phyloP scores from a whole-genome alignment of 2,888 invertebrate species.

The Leptinotarsa rubiginosa region DNA sequence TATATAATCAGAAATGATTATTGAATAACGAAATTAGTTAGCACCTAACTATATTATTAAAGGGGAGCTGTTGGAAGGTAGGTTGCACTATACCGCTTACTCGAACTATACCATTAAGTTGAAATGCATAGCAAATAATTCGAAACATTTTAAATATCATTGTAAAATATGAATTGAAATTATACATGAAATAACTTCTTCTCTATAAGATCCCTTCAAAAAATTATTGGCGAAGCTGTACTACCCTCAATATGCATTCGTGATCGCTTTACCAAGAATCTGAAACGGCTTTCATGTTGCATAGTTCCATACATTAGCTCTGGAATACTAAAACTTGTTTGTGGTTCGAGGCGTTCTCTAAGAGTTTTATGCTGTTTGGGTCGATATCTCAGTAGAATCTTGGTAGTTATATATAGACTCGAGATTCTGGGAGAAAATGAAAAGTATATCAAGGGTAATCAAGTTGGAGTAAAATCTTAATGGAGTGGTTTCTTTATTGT shows the following conservation, averaged over 20 bases:
- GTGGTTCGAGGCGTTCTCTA: neutral
- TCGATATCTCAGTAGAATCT: neutral
- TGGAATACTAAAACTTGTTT: neutral
- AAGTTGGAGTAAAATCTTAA: neutral
- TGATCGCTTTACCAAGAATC: neutral
- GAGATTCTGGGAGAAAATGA: neutral
- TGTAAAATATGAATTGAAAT: neutral
- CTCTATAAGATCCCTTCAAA: neutral
- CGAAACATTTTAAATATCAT: too few species aligned
- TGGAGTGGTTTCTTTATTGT: neutral
- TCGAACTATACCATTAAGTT: too few species aligned
- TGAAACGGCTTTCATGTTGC: neutral
- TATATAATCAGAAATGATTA: too few species aligned
- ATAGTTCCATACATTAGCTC: neutral
- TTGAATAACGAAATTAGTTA: too few species aligned
- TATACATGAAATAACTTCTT: neutral
- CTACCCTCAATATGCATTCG: neutral
- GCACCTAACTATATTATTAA: too few species aligned
- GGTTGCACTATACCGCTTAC: too few species aligned
- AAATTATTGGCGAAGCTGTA: neutral
- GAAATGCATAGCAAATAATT: too few species aligned
- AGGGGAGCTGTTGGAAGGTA: too few species aligned
- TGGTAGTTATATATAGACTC: neutral
- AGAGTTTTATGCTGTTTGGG: neutral
- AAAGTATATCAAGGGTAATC: neutral